Evolutionary conservation across 2,113 vertebrate species (phyloP).

Genomic region (Triplophysa siluroides): DNA sequence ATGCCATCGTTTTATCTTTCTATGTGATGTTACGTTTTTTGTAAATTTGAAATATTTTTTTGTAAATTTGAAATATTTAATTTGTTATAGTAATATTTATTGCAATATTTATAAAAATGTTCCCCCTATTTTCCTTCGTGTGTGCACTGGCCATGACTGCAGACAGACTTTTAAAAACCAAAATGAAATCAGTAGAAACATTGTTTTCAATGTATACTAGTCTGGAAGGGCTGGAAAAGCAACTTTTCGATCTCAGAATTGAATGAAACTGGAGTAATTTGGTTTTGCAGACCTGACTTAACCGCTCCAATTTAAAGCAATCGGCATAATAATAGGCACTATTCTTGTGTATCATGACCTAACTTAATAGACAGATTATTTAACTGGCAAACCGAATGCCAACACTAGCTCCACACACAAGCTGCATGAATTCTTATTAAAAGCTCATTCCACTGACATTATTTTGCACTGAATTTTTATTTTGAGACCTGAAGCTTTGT

Average conservation of each 20-base stretch:
- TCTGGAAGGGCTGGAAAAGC: background rate
- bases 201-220: conserved; percentile 5
- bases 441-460: conserved; percentile 11
- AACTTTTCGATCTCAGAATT: background rate
- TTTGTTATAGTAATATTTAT: background rate
- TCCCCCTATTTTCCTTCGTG: background rate
- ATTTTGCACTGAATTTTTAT: background rate
- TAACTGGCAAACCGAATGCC: background rate
- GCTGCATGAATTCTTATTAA: conserved; percentile 31
- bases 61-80: too few relatives aligned
- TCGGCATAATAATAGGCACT: background rate
- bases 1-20: too few relatives aligned
- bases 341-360: conserved; percentile 23
- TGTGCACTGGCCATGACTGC: background rate
- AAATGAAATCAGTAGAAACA: background rate
- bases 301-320: background rate
- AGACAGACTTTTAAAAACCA: background rate
- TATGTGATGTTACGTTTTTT: too few relatives aligned
- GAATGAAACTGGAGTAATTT: background rate
- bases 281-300: background rate
- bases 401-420: conserved; percentile 3
- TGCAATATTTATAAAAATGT: background rate
- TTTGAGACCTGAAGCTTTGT: conserved; percentile 38
- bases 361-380: conserved; percentile 1
- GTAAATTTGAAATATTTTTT: too few relatives aligned